Base-by-base conservation (phyloP, 2,888 invertebrate genomes). In the Leistus spinibarbis region DNA sequence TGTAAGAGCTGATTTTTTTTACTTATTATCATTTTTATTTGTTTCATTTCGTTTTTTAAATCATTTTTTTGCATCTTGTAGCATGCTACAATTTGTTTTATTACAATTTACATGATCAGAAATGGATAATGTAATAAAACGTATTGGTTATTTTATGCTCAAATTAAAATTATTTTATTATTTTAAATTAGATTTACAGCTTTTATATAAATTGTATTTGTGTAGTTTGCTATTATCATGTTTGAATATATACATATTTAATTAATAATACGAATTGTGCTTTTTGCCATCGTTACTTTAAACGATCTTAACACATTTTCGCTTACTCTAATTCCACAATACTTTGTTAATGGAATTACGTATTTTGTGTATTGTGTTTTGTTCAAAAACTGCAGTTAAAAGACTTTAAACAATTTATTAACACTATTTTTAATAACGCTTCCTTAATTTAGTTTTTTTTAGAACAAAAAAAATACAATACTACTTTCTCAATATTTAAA, bases 1-100 rank as follows among this genome's bases (percentile, higher is more conserved):
- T 89, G 89, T 90, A 90, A 90, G 89, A 88, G 82, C 82, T 82
- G 81, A 82, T 82, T 82, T 82, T 81, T 60, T 60, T 79, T 79
- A 76, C 79, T 77, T 69, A 60, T 22, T 60, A 22, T 20, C 60
- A 20, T 60, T 60, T 60, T 60, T 60, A 16, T 60, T 60, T 60
- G 13, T 60, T 17, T 16, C 22, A 19, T 60, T 60, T 60, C 20
- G 10, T 60, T 20, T 60, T 60, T 60, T 60, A 60, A 3, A 10
- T 16, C 19, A 40, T 40, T 40, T 60, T 60, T 60, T 60, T 60
- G 60, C 60, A 60, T 60, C 60, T 60, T 60, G 60, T 22, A 60
- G 60, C 60, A 60, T 60, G 60, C 22, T 60, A 60, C 7, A n/a
- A n/a, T n/a, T n/a, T n/a, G n/a, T n/a, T n/a, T n/a, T n/a, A n/a